Evolutionary conservation across 2,888 invertebrate genomes (phyloP).

Genomic region (Leptopilina syphax): DNA sequence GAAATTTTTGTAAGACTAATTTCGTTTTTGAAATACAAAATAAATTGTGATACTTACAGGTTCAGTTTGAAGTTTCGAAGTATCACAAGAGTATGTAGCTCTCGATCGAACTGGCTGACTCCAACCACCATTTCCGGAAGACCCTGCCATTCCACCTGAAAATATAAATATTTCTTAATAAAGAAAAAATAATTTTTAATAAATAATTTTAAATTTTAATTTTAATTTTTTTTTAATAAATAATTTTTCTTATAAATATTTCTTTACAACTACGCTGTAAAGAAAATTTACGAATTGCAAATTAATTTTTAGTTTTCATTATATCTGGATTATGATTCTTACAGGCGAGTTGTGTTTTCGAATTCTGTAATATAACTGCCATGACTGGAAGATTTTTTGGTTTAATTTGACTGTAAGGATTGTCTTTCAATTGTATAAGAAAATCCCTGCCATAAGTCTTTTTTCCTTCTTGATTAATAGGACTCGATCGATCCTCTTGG

Average conservation of each 20-base stretch:
- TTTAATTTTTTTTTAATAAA: no score
- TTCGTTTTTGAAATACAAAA: not conserved
- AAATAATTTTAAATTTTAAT: no score
- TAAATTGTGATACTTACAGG: constrained; percentile 71
- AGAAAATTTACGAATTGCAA: not conserved
- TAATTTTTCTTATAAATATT: no score
- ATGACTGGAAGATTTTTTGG: constrained; percentile 85
- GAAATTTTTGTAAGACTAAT: not conserved
- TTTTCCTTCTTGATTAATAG: constrained; percentile 87
- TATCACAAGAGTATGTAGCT: constrained; percentile 75
- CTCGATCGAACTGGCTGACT: constrained; percentile 66
- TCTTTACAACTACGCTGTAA: no score
- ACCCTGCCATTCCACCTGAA: constrained; percentile 63
- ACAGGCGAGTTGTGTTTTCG: constrained; percentile 48
- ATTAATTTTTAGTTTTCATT: not conserved
- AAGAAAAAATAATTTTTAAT: no score
- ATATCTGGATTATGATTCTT: constrained; percentile 59
- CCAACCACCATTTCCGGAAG: constrained; percentile 70
- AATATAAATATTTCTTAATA: not conserved
- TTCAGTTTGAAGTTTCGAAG: constrained; percentile 78
- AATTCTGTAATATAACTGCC: constrained; percentile 80
- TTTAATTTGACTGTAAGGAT: constrained; percentile 85
- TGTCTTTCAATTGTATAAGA: constrained; percentile 85
- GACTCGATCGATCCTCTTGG: constrained; percentile 90
- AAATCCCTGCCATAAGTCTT: constrained; percentile 90